Percentiles rank a stretch among this genome's conserved stretches.
These are phyloP conservation scores for Hesperia comma DNA, from an alignment of 2,888 invertebrate species.

Conservation along the genomic window DNA sequence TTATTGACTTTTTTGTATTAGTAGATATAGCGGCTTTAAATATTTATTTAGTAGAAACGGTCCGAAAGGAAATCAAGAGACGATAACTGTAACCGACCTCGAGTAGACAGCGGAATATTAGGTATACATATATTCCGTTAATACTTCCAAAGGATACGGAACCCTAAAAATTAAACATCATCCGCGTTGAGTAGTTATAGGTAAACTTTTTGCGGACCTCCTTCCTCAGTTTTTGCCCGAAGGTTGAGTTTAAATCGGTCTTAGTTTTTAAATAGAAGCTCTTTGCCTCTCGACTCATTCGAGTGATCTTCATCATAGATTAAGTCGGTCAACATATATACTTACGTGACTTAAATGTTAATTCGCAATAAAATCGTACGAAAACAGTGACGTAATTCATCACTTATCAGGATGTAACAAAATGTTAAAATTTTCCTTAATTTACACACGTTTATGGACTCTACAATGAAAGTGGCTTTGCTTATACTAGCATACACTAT, in stretches of 20 bases:
- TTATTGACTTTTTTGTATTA: too few species aligned
- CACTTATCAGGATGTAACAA: background rate
- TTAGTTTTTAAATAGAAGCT: conserved; percentile 61
- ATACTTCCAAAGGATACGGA: too few species aligned
- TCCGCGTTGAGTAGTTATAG: conserved; percentile 1
- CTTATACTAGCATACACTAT: conserved; percentile 43
- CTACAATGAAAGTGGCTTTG: conserved; percentile 43
- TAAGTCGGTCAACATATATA: conserved; percentile 18
- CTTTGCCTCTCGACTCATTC: conserved; percentile 54
- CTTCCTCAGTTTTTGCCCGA: conserved; percentile 50
- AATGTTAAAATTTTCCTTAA: background rate
- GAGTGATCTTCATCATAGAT: conserved; percentile 40
- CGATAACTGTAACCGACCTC: too few species aligned
- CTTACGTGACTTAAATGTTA: conserved; percentile 20
- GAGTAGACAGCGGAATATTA: too few species aligned
- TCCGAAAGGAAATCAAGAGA: too few species aligned
- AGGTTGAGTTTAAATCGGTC: conserved; percentile 50
- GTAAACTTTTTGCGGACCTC: conserved; percentile 31
- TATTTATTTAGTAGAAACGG: too few species aligned
- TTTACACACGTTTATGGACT: background rate
- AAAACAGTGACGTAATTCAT: background rate
- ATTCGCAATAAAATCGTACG: background rate
- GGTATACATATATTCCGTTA: too few species aligned
- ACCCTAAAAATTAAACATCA: conserved; percentile 15
- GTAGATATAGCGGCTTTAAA: too few species aligned